Evolutionary conservation across 2,888 invertebrate genomes (phyloP).

Genomic region (Macropis europaea): DNA sequence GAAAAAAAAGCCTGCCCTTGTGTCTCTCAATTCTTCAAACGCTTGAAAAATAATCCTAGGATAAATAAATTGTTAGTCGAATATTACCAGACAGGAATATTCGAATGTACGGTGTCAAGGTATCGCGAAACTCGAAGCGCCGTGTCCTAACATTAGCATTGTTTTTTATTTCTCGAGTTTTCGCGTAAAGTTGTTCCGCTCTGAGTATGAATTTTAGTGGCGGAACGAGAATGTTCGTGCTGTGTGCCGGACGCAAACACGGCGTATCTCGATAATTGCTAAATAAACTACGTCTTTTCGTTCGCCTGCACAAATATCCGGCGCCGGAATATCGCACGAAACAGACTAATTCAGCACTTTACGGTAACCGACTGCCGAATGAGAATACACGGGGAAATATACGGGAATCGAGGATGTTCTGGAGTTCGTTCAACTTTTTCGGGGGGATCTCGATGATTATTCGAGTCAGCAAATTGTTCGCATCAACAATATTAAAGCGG

Average conservation of each 20-base stretch:
- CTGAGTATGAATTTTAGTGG: background rate
- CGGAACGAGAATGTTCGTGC: background rate
- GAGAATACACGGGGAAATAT: background rate
- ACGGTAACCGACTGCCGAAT: background rate
- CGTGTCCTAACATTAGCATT: too few species aligned
- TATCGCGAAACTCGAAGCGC: too few species aligned
- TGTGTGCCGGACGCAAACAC: background rate
- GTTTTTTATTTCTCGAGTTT: too few species aligned
- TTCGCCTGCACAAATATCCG: background rate
- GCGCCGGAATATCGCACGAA: background rate
- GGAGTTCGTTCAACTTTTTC: background rate
- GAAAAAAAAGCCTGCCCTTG: too few species aligned
- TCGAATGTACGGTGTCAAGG: too few species aligned
- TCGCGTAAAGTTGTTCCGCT: too few species aligned
- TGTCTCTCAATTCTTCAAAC: too few species aligned
- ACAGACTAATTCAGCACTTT: background rate
- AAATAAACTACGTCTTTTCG: background rate
- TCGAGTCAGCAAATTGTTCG: background rate
- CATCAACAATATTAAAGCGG: constrained; percentile 12
- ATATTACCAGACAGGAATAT: too few species aligned
- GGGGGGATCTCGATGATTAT: background rate
- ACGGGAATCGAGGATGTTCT: background rate
- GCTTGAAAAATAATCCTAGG: too few species aligned
- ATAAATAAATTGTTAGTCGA: too few species aligned
- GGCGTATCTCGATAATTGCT: background rate